A percentile compares a stretch with the other conserved stretches of the same genome.
Conservation (phyloP, 2,113 vertebrate species). For the Microcebus jonahi region DNA sequence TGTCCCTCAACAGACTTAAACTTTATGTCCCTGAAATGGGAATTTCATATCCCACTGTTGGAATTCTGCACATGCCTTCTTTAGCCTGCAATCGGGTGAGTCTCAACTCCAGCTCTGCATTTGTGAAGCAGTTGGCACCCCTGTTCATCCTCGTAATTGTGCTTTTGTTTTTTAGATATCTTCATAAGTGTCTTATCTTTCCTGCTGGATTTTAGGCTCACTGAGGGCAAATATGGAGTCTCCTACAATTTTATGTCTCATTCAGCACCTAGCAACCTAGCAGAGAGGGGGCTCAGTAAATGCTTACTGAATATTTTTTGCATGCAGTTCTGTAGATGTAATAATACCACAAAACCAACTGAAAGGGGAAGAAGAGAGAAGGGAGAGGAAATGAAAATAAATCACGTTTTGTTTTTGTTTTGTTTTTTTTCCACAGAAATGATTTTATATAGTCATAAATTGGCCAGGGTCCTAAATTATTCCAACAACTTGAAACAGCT, state of each 20-base stretch:
- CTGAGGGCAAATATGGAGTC: background rate
- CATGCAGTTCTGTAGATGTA: slow-evolving; percentile 23
- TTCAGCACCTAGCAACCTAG: background rate
- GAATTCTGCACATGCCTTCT: slow-evolving; percentile 61
- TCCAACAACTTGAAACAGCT: background rate
- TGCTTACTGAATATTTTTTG: slow-evolving; percentile 48
- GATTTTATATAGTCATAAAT: slow-evolving; percentile 61
- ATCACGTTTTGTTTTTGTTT: slow-evolving; percentile 58
- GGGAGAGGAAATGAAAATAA: background rate
- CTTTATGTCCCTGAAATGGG: slow-evolving; percentile 59
- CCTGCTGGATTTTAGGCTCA: slow-evolving; percentile 11
- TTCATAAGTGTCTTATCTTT: background rate
- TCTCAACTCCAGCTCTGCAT: background rate
- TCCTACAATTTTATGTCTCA: slow-evolving; percentile 37
- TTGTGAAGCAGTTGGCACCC: background rate
- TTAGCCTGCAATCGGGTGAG: slow-evolving; percentile 17
- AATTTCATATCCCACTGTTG: slow-evolving; percentile 67
- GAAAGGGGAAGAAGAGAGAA: background rate
- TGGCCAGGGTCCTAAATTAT: slow-evolving; percentile 48
- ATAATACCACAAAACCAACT: slow-evolving; percentile 38
- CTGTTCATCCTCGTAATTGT: background rate
- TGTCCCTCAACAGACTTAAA: slow-evolving; percentile 59
- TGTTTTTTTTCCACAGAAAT: slow-evolving; percentile 55
- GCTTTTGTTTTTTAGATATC: background rate
- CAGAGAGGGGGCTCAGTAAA: background rate